Evolutionary conservation across 2,113 vertebrate genomes (phyloP).

Genomic region (Bucco capensis): DNA sequence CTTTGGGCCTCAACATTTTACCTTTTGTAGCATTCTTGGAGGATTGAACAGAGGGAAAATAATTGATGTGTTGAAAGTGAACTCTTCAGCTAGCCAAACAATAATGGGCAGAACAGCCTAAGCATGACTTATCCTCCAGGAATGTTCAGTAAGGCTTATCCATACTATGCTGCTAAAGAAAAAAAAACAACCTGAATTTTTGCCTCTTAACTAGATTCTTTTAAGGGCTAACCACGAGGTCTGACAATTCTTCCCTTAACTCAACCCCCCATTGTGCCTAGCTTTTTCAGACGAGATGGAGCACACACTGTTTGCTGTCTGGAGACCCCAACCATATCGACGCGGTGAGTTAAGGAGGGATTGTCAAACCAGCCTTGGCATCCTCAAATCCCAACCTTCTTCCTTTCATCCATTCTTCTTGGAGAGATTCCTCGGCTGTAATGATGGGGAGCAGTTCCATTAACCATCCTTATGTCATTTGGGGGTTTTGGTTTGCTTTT

Average conservation of each 20-base stretch:
- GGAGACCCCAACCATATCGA: slow-evolving; percentile 71
- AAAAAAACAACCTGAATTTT: too few relatives aligned
- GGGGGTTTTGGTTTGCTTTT: not conserved
- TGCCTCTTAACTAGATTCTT: not conserved
- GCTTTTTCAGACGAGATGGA: slow-evolving; percentile 71
- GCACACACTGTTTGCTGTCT: slow-evolving; percentile 70
- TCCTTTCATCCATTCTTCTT: not conserved
- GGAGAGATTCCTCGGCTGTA: not conserved
- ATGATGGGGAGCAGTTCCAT: not conserved
- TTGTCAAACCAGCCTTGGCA: slow-evolving; percentile 24
- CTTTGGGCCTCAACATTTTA: not conserved
- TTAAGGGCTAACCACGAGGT: not conserved
- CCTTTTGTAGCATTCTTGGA: not conserved
- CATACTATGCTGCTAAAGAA: not conserved
- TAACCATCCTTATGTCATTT: rapidly evolving
- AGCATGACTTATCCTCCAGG: not conserved
- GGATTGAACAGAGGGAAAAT: not conserved
- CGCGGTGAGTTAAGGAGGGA: slow-evolving; percentile 65
- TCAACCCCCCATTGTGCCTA: slow-evolving; percentile 47
- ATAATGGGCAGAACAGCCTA: not conserved
- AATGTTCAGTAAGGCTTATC: not conserved
- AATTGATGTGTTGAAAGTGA: too few relatives aligned
- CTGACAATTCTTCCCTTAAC: slow-evolving; percentile 43
- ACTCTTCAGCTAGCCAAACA: not conserved
- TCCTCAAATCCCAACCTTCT: not conserved